phyloP scores from a whole-genome alignment of 2,113 vertebrate species.

The Eleginops maclovinus region DNA sequence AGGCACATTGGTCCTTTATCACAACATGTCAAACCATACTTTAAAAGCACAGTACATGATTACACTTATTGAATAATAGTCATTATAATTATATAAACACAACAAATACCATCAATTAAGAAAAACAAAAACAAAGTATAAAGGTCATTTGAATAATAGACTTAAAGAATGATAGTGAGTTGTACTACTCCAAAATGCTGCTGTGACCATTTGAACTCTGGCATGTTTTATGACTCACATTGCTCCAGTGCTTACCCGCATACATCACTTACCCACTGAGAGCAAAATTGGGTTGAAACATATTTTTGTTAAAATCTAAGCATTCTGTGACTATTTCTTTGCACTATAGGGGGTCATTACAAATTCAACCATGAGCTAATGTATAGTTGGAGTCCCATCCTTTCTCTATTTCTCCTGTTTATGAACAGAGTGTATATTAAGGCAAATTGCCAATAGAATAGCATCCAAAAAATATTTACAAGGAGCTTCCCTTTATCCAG shows the following conservation, averaged over 20 bases:
- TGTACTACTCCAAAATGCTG: background rate
- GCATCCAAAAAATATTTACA: background rate
- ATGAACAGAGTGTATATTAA: background rate
- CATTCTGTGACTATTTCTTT: background rate
- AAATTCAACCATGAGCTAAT: background rate
- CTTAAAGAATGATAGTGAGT: too few species aligned
- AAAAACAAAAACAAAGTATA: too few species aligned
- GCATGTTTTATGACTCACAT: background rate
- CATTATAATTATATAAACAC: background rate
- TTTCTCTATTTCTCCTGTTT: background rate
- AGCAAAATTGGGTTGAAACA: background rate
- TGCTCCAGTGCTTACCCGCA: background rate
- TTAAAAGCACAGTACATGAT: background rate
- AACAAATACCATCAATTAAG: too few species aligned
- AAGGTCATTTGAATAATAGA: too few species aligned
- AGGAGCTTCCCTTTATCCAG: background rate
- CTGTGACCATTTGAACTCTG: background rate
- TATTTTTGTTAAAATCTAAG: background rate
- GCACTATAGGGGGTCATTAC: background rate
- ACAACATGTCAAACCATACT: background rate
- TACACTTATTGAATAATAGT: background rate
- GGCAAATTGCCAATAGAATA: background rate
- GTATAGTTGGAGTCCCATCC: background rate
- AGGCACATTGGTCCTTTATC: background rate
- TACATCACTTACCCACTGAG: constrained; percentile 8